phyloP scores from a whole-genome alignment of 2,797 vertebrate genomes.

The Echeneis naucrates region DNA sequence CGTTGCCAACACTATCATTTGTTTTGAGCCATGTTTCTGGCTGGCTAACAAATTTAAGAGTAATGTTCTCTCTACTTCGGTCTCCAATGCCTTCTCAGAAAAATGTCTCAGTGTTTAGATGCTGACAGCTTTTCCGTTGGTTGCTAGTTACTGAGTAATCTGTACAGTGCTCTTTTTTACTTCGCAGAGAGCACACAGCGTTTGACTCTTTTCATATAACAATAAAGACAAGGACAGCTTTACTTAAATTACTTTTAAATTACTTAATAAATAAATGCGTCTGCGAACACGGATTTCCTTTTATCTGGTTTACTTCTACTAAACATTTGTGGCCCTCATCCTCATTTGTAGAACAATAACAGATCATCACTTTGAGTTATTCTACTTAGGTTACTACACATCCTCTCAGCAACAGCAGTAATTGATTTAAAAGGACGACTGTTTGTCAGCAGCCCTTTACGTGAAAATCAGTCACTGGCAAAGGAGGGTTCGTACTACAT shows the following conservation, averaged over 20 bases:
- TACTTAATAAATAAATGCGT: not conserved
- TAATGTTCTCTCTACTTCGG: not conserved
- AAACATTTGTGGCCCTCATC: not conserved
- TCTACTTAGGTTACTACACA: not conserved
- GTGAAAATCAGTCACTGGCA: slow-evolving; percentile 9
- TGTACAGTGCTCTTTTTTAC: no score
- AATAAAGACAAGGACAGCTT: not conserved
- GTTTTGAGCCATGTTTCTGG: no score
- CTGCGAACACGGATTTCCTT: no score
- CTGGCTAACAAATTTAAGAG: no score
- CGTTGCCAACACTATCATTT: no score
- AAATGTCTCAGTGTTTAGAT: no score
- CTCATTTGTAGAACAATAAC: not conserved
- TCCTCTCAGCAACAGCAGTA: slow-evolving; percentile 5
- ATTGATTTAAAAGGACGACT: slow-evolving; percentile 25
- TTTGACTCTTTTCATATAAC: no score
- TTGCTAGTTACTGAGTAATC: not conserved
- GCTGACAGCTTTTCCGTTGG: not conserved
- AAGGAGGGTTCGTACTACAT: slow-evolving; percentile 5
- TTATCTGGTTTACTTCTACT: not conserved
- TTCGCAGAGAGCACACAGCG: no score
- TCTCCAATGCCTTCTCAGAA: not conserved
- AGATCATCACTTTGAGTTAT: not conserved
- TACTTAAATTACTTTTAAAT: no score
- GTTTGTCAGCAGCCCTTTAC: slow-evolving; percentile 21